Base-by-base conservation (phyloP, 2,797 vertebrate species). In the Myiotriccus ornatus region DNA sequence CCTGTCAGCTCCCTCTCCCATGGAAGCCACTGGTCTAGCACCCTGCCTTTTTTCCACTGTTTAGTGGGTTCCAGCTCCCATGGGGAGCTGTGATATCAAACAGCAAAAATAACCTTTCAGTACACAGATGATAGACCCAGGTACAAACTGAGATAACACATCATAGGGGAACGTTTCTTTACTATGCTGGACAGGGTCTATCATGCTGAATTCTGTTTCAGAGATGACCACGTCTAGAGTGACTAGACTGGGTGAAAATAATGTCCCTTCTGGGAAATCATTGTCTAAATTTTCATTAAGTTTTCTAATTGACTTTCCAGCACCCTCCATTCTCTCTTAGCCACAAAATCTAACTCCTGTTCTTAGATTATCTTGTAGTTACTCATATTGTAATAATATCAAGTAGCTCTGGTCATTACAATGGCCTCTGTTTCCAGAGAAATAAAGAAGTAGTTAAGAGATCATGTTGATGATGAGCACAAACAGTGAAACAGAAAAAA, bases 1-100 rank as follows among this genome's bases (percentile, higher is more conserved):
- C n/a, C 44, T 77, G 6, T 41, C 41, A 69, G 47, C 28, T 65
- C n/a, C 37, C 41, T 77, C 28, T 12, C 9, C 21, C 11, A 1
- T 28, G 63, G 92, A 84, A 87, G 17, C 23, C 28, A 28, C 28
- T 39, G 37, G 20, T 56, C 44, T 55, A 56, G 17, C 25, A 55
- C 25, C 9, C 16, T 52, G 1, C 28, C 10, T 53, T 80, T 70
- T 73, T 67, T 15, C 28, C 10, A 2, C 12, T 87, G 25, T 80
- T 91, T 64, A 19, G 14, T 1, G 1, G 24, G 8, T 93, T 78
- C 35, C 20, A 39, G 14, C 27, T 62, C 0, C 39, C 0, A 0
- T 9, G 39, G 22, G 47, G 69, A 71, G 35, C 10, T 81, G 22
- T 59, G 27, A 2, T 63, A 28, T 9, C 41, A 56, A 65, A 68